Base-by-base conservation (phyloP, 2,888 invertebrate genomes). In the Mimumesa dahlbomi region DNA sequence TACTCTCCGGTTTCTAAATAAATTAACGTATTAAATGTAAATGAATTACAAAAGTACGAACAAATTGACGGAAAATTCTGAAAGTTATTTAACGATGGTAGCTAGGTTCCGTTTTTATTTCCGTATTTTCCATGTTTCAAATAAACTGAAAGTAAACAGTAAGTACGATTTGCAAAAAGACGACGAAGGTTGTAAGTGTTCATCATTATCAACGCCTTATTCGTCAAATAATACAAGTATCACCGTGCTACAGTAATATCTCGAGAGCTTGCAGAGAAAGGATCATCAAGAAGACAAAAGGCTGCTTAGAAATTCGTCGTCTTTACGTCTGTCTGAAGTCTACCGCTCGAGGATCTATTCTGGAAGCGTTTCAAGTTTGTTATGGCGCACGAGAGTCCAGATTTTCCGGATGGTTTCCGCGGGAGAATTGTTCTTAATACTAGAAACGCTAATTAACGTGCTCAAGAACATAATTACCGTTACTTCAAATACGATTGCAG, bases 251-350 rank as follows among this genome's bases (percentile, higher is more conserved):
- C 9, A 19, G 29, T 2, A 49, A 40, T 40, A 40, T 29, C 31
- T 42, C 29, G 34, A 43, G 43, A 19, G 13, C 4, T 40, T 9
- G 14, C 31, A 6, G 5, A 25, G 46, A 25, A 34, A 56, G 25
- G 56, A 43, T 25, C 40, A 48, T 42, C 22, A 13, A n/a, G 42
- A 43, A 52, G 38, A 53, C 43, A 58, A 49, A 40, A 42, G 25
- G 16, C 34, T 36, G 42, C 34, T 56, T 34, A 56, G 56, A 58
- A 53, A 58, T 65, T 58, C 58, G 46, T 58, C 53, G 45, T 46
- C 38, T 58, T 21, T 21, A 3, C 46, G 58, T 56, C 49, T 56
- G 43, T 53, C 58, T 58, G 53, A 16, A 50, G 46, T 65, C 58
- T 65, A 31, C 21, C 14, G 52, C 42, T 25, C 31, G 53, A 46